A percentile compares a stretch with the other conserved stretches of the same genome.
phyloP scores from a whole-genome alignment of 2,113 vertebrate species.

The Odocoileus hemionus region DNA sequence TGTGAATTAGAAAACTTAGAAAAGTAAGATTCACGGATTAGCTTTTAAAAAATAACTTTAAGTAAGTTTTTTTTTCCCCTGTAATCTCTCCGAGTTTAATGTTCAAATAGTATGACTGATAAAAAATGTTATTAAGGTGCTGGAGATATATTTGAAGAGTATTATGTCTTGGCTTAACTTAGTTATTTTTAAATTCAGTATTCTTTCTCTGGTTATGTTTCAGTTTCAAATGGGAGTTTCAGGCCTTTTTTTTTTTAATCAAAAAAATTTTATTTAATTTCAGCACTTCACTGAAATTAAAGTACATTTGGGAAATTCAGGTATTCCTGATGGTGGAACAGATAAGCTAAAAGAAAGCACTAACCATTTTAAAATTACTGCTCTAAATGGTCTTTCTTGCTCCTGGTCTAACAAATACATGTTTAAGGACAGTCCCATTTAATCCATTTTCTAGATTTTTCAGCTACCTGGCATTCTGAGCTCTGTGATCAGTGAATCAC shows the following conservation, averaged over 20 bases:
- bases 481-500: neutral
- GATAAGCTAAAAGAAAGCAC: neutral
- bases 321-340: neutral
- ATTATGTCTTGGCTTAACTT: neutral
- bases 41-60: neutral
- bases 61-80: neutral
- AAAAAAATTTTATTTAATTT: neutral
- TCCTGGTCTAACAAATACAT: neutral
- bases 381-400: neutral
- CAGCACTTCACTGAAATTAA: neutral
- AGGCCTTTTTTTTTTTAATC: neutral
- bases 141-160: neutral
- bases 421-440: neutral
- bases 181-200: constrained; percentile 24
- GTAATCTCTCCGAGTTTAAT: neutral
- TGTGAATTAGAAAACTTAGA: neutral
- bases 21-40: neutral
- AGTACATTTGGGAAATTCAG: neutral
- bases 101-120: neutral
- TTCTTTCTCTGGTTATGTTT: neutral
- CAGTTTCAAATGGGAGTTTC: neutral
- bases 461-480: neutral
- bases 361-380: neutral
- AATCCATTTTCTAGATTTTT: neutral
- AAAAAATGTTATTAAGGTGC: neutral